Conservation (phyloP, 2,113 vertebrate species). For the Peromyscus leucopus region DNA sequence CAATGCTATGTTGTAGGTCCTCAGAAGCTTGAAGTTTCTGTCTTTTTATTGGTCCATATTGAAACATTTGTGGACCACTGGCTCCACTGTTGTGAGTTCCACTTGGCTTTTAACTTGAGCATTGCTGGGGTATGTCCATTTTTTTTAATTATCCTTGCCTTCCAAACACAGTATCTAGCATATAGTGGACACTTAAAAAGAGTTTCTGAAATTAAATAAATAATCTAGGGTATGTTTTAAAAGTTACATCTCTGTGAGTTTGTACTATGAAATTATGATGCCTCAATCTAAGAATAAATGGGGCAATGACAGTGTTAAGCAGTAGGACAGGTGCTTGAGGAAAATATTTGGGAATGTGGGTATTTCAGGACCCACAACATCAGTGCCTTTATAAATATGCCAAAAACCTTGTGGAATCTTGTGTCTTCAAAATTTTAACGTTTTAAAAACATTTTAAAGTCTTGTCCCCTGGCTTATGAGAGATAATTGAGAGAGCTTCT, state of each 20-base stretch:
- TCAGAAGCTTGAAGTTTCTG: background rate
- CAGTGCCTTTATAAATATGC: background rate
- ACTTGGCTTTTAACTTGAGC: background rate
- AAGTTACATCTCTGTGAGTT: background rate
- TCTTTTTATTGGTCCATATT: background rate
- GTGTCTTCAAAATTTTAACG: background rate
- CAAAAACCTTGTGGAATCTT: background rate
- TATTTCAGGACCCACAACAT: background rate
- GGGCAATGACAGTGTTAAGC: background rate
- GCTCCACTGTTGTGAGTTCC: background rate
- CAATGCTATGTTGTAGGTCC: background rate
- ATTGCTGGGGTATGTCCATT: background rate
- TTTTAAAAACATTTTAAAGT: background rate
- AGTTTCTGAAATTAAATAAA: conserved; percentile 3
- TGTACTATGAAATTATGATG: background rate
- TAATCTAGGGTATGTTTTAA: background rate
- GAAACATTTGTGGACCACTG: background rate
- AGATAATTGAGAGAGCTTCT: background rate
- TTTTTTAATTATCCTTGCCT: background rate
- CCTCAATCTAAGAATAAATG: background rate
- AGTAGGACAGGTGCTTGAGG: background rate
- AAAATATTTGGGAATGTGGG: background rate
- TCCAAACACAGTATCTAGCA: background rate
- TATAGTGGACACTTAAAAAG: background rate
- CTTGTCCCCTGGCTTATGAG: background rate